These are phyloP conservation scores for Myzus persicae DNA, from an alignment of 1,140 invertebrate species.

Conservation along the genomic window DNA sequence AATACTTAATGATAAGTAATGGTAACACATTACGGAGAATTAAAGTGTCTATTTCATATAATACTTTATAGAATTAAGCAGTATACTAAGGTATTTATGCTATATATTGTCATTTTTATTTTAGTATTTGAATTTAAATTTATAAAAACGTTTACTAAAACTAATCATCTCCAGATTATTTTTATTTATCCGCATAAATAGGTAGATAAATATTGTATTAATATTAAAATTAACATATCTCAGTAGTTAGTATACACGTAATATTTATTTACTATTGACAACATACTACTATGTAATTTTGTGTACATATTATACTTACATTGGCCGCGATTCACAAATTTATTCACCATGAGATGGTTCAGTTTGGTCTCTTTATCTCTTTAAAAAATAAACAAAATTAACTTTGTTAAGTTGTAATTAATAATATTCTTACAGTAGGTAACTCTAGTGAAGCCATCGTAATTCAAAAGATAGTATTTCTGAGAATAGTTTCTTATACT, in stretches of 20 bases:
- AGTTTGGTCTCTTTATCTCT: not conserved
- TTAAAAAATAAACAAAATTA: not conserved
- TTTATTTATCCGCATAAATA: not conserved
- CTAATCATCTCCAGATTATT: not conserved
- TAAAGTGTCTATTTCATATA: not conserved
- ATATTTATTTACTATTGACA: conserved; percentile 14
- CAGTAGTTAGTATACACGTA: not conserved
- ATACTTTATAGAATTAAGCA: not conserved
- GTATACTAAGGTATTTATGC: not conserved
- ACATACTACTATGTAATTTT: not conserved
- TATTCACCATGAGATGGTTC: not conserved
- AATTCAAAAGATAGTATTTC: not conserved
- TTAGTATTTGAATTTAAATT: not conserved
- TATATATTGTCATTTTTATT: not conserved
- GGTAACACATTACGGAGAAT: not conserved
- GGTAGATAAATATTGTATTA: not conserved
- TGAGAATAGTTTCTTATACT: not conserved
- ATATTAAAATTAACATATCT: not conserved
- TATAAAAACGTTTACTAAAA: not conserved
- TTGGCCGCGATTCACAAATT: not conserved
- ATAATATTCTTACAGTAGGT: not conserved
- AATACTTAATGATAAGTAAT: not conserved
- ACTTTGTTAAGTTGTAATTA: not conserved
- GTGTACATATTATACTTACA: not conserved
- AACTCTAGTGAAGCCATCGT: not conserved